Percentiles rank a stretch among this genome's conserved stretches.
Evolutionary conservation across 2,888 invertebrate species (phyloP).

Genomic region (Ophion obscuratus): DNA sequence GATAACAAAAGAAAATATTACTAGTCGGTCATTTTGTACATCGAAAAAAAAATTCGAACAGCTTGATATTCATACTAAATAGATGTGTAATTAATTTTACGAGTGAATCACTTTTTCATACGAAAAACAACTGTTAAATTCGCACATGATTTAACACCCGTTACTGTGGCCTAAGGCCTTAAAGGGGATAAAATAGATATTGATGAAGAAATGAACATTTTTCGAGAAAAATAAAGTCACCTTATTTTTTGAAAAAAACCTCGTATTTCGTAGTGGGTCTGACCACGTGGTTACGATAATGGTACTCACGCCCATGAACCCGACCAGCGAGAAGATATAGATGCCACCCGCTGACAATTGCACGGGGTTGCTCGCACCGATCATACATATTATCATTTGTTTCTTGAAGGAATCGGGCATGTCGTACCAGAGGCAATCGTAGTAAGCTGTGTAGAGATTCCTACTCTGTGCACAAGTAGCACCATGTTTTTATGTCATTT

Average conservation of each 20-base stretch:
- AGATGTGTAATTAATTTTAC: too few species aligned
- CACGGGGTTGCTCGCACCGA: constrained; percentile 85
- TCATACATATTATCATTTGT: constrained; percentile 85
- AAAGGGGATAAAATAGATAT: too few species aligned
- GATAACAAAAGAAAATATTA: too few species aligned
- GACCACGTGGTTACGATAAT: not conserved
- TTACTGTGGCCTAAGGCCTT: too few species aligned
- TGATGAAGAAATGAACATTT: too few species aligned
- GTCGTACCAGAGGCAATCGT: constrained; percentile 86
- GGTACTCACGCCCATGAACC: constrained; percentile 84
- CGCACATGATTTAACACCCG: too few species aligned
- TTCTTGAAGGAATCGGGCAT: constrained; percentile 84
- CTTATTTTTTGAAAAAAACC: not conserved
- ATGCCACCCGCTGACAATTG: constrained; percentile 86
- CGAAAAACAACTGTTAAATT: not conserved
- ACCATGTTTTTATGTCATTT: not conserved
- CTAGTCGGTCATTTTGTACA: too few species aligned
- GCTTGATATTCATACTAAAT: too few species aligned
- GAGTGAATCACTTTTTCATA: too few species aligned
- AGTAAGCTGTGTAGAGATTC: constrained; percentile 84
- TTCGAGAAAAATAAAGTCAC: not conserved
- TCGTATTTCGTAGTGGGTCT: not conserved
- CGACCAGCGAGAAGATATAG: constrained; percentile 84
- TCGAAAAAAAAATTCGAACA: too few species aligned
- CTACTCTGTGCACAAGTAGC: constrained; percentile 78